These are phyloP conservation scores for Andrena fulva DNA, from an alignment of 2,888 invertebrate genomes.

Conservation along the genomic window DNA sequence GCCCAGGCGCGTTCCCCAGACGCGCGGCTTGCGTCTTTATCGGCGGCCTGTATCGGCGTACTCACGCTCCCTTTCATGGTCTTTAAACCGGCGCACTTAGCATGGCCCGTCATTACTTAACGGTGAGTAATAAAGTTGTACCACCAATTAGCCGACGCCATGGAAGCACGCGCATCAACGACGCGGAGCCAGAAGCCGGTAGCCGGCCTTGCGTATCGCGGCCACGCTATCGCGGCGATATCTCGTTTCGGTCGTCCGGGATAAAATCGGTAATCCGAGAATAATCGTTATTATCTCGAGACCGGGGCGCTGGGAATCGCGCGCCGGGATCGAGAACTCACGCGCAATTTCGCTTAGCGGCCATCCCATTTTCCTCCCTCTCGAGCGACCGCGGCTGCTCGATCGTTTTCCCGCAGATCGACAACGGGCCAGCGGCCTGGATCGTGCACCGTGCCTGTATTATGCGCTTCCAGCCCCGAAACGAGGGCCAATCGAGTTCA, in stretches of 20 bases:
- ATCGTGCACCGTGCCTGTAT: too few species aligned
- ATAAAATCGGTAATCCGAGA: conserved; percentile 67
- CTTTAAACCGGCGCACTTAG: conserved; percentile 74
- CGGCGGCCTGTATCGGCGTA: conserved; percentile 70
- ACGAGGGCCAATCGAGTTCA: neutral
- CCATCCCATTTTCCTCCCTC: neutral
- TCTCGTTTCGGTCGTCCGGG: conserved; percentile 62
- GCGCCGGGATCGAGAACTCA: neutral
- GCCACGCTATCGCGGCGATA: conserved; percentile 57
- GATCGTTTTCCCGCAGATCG: neutral
- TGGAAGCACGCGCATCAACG: conserved; percentile 61
- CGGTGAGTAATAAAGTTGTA: conserved; percentile 81
- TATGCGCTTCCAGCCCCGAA: too few species aligned
- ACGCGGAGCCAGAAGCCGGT: conserved; percentile 46
- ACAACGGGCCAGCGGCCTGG: too few species aligned
- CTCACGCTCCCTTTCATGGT: conserved; percentile 77
- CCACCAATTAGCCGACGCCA: conserved; percentile 77
- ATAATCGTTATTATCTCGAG: conserved; percentile 63
- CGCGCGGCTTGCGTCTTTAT: conserved; percentile 69
- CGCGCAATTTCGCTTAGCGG: conserved; percentile 13
- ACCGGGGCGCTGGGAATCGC: neutral
- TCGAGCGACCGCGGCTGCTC: neutral
- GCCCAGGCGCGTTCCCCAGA: conserved; percentile 20
- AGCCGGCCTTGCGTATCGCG: conserved; percentile 59
- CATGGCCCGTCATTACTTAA: conserved; percentile 78